A percentile compares a stretch with the other conserved stretches of the same genome.
phyloP scores from a whole-genome alignment of 2,797 vertebrate genomes.

The Xiphorhynchus erythropygius region DNA sequence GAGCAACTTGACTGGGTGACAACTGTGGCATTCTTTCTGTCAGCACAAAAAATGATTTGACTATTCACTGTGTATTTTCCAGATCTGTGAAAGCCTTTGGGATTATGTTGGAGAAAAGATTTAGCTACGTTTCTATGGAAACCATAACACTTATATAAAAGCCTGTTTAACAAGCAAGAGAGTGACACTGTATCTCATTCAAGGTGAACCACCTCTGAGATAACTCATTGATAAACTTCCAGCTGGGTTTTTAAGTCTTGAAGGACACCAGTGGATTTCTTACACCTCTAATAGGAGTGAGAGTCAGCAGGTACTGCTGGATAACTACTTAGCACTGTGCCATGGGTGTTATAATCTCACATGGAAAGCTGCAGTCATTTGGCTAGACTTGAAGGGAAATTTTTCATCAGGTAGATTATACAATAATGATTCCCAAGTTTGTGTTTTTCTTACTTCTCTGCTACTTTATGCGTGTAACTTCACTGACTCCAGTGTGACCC shows the following conservation, averaged over 20 bases:
- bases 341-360: background rate
- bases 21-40: slow-evolving; percentile 56
- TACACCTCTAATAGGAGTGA: slow-evolving; percentile 28
- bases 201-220: slow-evolving; percentile 58
- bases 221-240: slow-evolving; percentile 63
- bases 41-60: slow-evolving; percentile 68
- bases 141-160: slow-evolving; percentile 67
- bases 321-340: background rate
- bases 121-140: slow-evolving; percentile 78
- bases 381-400: background rate
- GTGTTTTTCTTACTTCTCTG: background rate
- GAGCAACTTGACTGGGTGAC: slow-evolving; percentile 52
- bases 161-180: slow-evolving; percentile 69
- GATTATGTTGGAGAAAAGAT: slow-evolving; percentile 71
- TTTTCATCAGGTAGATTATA: background rate
- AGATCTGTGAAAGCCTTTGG: slow-evolving; percentile 59
- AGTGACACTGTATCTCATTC: slow-evolving; percentile 67
- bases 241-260: slow-evolving; percentile 18
- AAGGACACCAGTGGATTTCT: slow-evolving; percentile 4
- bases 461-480: background rate
- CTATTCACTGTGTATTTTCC: slow-evolving; percentile 48
- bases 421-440: background rate
- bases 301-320: background rate
- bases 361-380: background rate
- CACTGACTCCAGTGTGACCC: background rate